Evolutionary conservation across 1,140 invertebrate species (phyloP).

Genomic region (Cyclargus thomasi): DNA sequence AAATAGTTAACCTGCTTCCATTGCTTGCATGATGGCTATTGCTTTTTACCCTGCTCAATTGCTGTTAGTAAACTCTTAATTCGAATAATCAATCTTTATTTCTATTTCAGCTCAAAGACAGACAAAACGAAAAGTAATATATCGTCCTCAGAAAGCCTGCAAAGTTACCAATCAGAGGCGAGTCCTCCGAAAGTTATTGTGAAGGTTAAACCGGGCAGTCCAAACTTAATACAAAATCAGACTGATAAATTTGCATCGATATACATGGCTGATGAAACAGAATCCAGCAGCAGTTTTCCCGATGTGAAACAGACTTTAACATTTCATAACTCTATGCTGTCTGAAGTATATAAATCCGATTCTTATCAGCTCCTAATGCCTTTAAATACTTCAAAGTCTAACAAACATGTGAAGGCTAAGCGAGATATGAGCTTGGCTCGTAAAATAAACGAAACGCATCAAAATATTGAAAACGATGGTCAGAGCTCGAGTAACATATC

Average conservation of each 20-base stretch:
- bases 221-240: background rate
- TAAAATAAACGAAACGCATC: slow-evolving; percentile 4
- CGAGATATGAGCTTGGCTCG: background rate
- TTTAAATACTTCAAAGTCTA: slow-evolving; percentile 5
- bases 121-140: slow-evolving; percentile 27
- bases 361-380: slow-evolving; percentile 53
- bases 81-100: background rate
- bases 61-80: background rate
- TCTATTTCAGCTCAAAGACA: background rate
- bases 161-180: slow-evolving; percentile 48
- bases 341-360: slow-evolving; percentile 51
- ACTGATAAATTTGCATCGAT: background rate
- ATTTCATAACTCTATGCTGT: slow-evolving; percentile 39
- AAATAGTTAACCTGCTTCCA: slow-evolving; percentile 53
- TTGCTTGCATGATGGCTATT: slow-evolving; percentile 29
- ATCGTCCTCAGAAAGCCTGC: slow-evolving; percentile 46
- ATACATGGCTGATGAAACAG: slow-evolving; percentile 23
- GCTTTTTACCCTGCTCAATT: background rate
- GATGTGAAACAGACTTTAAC: slow-evolving; percentile 29
- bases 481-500: slow-evolving; percentile 51
- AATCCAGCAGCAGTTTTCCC: slow-evolving; percentile 41
- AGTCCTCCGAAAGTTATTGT: slow-evolving; percentile 35
- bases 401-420: background rate
- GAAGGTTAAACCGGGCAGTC: slow-evolving; percentile 35
- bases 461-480: slow-evolving; percentile 22